Percentiles rank a stretch among this genome's conserved stretches.
phyloP scores from a whole-genome alignment of 2,113 vertebrate genomes.

The Thalassoma bifasciatum region DNA sequence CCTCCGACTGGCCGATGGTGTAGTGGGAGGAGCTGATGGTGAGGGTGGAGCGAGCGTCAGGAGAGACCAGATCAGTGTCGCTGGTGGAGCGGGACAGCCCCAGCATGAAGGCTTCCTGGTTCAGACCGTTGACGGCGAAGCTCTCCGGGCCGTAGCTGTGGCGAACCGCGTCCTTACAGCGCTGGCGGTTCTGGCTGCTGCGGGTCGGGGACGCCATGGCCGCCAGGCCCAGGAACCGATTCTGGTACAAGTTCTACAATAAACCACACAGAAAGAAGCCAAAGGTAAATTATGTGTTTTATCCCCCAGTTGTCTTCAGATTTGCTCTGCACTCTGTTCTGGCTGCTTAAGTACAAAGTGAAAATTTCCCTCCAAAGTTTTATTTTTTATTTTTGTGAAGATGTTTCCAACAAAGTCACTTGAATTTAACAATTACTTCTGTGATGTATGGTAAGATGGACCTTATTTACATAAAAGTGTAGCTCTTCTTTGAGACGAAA shows the following conservation, averaged over 20 bases:
- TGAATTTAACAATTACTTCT: no score
- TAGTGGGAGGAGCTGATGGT: slow-evolving; percentile 93
- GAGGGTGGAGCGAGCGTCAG: slow-evolving; percentile 93
- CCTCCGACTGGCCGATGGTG: slow-evolving; percentile 90
- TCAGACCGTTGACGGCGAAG: slow-evolving; percentile 85
- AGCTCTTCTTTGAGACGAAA: no score
- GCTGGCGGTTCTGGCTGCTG: slow-evolving; percentile 89
- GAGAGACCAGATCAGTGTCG: slow-evolving; percentile 94
- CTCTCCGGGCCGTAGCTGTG: slow-evolving; percentile 92
- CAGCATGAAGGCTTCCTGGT: slow-evolving; percentile 79
- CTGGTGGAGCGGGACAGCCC: slow-evolving; percentile 93
- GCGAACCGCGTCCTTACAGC: slow-evolving; percentile 89
- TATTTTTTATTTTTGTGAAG: no score
- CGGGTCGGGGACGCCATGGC: slow-evolving; percentile 96
- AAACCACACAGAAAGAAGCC: neutral
- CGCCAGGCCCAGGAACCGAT: slow-evolving; percentile 94
- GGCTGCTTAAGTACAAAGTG: no score
- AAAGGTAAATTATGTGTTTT: neutral
- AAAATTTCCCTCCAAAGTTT: no score
- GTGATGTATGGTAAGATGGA: no score
- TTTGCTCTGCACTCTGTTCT: no score
- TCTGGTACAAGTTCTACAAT: slow-evolving; percentile 96
- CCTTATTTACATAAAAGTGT: no score
- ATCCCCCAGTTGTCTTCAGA: no score
- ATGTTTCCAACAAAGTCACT: no score